phyloP scores from a whole-genome alignment of 2,888 invertebrate species.

The Rhagophthalmus giganteus region DNA sequence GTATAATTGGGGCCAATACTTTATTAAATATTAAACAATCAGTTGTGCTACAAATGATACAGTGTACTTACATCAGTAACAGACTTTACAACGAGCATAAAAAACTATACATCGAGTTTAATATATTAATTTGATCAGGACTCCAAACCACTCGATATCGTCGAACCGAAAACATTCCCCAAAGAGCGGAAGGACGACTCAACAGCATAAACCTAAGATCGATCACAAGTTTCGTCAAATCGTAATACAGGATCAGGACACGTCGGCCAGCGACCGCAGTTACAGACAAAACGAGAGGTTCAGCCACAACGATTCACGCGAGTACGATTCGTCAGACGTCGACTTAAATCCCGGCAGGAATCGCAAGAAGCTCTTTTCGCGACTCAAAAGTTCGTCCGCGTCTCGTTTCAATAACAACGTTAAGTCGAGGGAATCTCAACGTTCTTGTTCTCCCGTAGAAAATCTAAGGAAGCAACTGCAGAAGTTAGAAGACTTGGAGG shows the following conservation, averaged over 20 bases:
- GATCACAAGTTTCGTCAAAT: conserved; percentile 49
- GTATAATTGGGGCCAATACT: too few relatives aligned
- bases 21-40: too few relatives aligned
- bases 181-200: conserved; percentile 54
- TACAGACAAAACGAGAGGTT: conserved; percentile 54
- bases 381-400: conserved; percentile 71
- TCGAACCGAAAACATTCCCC: conserved; percentile 40
- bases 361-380: conserved; percentile 68
- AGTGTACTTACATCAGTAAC: too few relatives aligned
- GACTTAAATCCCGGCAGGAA: conserved; percentile 60
- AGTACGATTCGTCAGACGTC: conserved; percentile 59
- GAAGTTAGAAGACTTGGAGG: conserved; percentile 80
- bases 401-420: conserved; percentile 64
- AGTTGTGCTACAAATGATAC: too few relatives aligned
- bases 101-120: background rate
- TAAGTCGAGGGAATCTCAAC: conserved; percentile 54
- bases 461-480: conserved; percentile 78
- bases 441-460: conserved; percentile 75
- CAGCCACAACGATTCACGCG: conserved; percentile 45
- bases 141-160: conserved; percentile 46
- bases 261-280: conserved; percentile 56
- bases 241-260: conserved; percentile 53
- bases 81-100: too few relatives aligned
- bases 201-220: conserved; percentile 44
- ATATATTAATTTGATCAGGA: conserved; percentile 35